Conservation (phyloP, 2,113 vertebrate genomes). For the Notothenia rossii region DNA sequence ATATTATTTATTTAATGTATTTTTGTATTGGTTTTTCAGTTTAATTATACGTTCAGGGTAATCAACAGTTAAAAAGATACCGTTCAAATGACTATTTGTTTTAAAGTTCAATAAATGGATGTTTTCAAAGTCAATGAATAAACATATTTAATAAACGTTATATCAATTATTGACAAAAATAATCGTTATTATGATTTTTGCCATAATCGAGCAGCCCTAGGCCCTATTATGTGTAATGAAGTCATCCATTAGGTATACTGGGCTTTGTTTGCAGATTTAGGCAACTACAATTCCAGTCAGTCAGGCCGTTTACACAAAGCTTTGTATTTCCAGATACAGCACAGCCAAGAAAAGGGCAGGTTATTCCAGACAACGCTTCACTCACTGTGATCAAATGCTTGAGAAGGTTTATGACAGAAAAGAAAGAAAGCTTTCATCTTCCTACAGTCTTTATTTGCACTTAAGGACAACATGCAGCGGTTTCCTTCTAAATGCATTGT, state of each 20-base stretch:
- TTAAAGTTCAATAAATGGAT: no score
- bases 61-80: no score
- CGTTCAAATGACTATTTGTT: no score
- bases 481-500: conserved; percentile 27
- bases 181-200: no score
- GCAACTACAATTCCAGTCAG: neutral
- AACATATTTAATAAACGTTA: no score
- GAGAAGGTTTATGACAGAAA: neutral
- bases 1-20: no score
- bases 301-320: neutral
- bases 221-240: neutral
- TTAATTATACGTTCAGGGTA: no score
- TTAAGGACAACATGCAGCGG: conserved; percentile 10
- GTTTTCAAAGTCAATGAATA: no score
- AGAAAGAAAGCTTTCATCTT: neutral
- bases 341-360: neutral
- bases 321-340: neutral
- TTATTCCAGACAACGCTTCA: neutral
- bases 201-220: no score
- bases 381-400: neutral
- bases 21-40: no score
- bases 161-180: no score
- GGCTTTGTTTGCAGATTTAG: neutral
- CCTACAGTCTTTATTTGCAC: neutral
- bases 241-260: neutral